Evolutionary conservation across 1,140 invertebrate species (phyloP).

Genomic region (Pseudomyrmex sp.): DNA sequence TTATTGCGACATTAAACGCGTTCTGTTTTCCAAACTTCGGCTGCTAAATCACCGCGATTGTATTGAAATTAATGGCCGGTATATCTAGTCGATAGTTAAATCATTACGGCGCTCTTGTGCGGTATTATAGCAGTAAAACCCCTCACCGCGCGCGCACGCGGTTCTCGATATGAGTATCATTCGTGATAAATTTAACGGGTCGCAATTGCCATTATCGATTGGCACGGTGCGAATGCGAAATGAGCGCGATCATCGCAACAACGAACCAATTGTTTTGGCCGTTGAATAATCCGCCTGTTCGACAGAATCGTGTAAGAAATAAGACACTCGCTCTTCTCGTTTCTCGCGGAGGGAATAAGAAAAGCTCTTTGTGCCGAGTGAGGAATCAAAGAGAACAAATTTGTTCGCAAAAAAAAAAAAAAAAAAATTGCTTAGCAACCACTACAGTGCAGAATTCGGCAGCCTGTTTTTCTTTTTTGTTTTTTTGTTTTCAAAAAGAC

Average conservation of each 20-base stretch:
- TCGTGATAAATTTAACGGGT: constrained; percentile 27
- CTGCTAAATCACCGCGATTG: too few species aligned
- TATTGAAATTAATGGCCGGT: too few species aligned
- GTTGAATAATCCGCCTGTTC: constrained; percentile 19
- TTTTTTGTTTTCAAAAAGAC: background rate
- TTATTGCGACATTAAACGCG: too few species aligned
- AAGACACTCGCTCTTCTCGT: background rate
- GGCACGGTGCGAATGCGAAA: constrained; percentile 8
- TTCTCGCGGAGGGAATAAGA: background rate
- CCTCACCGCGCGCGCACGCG: background rate
- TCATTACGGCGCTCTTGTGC: background rate
- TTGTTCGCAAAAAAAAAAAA: constrained; percentile 1
- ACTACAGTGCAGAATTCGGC: background rate
- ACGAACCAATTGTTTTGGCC: background rate
- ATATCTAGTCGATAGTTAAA: constrained; percentile 12
- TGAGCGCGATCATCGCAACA: constrained; percentile 19
- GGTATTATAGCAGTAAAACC: background rate
- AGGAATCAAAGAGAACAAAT: background rate
- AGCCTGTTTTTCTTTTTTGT: too few species aligned
- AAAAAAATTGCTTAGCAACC: background rate
- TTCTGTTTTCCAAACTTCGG: too few species aligned
- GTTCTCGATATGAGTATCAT: background rate
- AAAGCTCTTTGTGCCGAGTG: background rate
- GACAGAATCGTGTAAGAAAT: background rate
- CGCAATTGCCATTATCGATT: background rate